Evolutionary conservation across 1,140 invertebrate species (phyloP), one percentile per base, ranked within the genome.

Genomic region (Macrostomum lignano): DNA sequence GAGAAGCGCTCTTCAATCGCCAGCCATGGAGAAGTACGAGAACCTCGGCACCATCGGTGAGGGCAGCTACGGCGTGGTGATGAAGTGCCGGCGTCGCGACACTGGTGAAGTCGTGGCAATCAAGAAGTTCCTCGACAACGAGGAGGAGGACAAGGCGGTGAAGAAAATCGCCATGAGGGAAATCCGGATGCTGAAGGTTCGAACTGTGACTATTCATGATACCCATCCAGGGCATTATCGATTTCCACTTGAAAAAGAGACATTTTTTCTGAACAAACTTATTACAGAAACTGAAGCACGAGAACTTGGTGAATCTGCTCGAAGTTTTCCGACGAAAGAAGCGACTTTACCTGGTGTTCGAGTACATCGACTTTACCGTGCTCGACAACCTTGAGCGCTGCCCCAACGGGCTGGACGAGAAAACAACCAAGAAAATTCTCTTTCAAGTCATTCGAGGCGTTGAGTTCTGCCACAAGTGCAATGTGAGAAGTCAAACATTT

Each of bases 11-110:
- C n/a, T n/a, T n/a, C n/a, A n/a, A n/a, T n/a, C n/a, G n/a, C n/a
- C n/a, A n/a, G n/a, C n/a, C n/a, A n/a, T n/a, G 84, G 88, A 98
- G 58, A 72, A 84, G 36, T 96, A 96, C 62, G 88, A 98, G 58
- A 84, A 82, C 58, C 60, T 96, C 11, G 71, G 68, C 26, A 84
- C 88, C 47, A 71, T 98, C 22, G 88, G 88, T 37, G 88, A 96
- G 63, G 88, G 88, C 34, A 88, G 79, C 24, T 96, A 98, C 57
- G 88, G 88, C 5, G 70, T 93, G 36, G 88, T 96, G 29, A 96
- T 91, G 65, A 93, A 94, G 55, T 96, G 88, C 58, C 70, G 81
- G 26, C 86, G 93, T 59, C 65, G 76, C 42, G 84, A 96, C 44
- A 93, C 75, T 2, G 78, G 81, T 3, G 73, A 81, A 45, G 63